These are phyloP conservation scores for Drosophila paucipuncta DNA, from an alignment of 2,888 invertebrate species.

Conservation along the genomic window DNA sequence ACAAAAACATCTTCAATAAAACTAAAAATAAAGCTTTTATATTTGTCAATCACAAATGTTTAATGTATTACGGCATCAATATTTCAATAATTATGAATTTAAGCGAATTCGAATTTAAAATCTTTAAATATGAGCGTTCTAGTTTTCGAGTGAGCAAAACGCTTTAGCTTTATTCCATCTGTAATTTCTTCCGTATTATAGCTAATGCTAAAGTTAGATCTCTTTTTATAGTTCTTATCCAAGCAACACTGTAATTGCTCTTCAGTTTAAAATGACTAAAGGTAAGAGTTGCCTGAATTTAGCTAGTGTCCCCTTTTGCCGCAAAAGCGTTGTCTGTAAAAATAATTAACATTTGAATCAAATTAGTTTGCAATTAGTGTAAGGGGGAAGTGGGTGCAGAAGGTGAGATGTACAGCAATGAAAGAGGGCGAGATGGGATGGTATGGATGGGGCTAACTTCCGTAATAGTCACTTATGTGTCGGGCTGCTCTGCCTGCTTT, in stretches of 20 bases:
- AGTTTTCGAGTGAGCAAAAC: not conserved
- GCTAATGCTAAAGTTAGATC: not conserved
- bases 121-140: not conserved
- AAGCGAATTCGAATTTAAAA: not conserved
- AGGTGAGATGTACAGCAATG: not conserved
- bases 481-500: not conserved
- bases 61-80: not conserved
- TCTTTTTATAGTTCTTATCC: not conserved
- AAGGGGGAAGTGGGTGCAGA: not conserved
- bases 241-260: conserved; percentile 18
- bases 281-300: conserved; percentile 25
- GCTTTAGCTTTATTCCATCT: not conserved
- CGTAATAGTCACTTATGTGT: conserved; percentile 32
- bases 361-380: conserved; percentile 74
- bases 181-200: not conserved
- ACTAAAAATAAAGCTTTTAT: not conserved
- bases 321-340: conserved; percentile 47
- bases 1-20: not conserved
- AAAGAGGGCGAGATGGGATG: not conserved
- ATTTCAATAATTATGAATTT: not conserved
- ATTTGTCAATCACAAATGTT: not conserved
- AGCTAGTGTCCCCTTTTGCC: conserved; percentile 7
- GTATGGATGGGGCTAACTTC: conserved; percentile 22
- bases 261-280: conserved; percentile 6
- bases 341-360: conserved; percentile 72